A percentile compares a stretch with the other conserved stretches of the same genome.
phyloP scores from a whole-genome alignment of 2,888 invertebrate species.

The Deilephila porcellus region DNA sequence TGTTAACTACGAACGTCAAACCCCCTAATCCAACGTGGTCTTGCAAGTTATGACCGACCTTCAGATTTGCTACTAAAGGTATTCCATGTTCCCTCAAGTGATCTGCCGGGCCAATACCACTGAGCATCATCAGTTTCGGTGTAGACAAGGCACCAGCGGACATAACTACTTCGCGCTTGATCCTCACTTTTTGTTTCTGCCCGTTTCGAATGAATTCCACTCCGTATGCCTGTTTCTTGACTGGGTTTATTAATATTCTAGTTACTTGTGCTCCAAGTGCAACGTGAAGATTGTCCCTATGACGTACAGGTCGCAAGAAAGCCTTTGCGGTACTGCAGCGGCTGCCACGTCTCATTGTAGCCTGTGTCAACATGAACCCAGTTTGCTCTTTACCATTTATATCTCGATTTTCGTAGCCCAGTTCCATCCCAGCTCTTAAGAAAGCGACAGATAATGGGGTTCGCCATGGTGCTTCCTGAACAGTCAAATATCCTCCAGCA shows the following conservation, averaged over 20 bases:
- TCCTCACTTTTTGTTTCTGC: constrained; percentile 86
- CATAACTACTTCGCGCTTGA: constrained; percentile 92
- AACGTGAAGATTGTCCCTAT: constrained; percentile 91
- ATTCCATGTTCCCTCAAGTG: constrained; percentile 90
- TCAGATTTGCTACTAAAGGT: constrained; percentile 89
- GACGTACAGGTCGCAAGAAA: constrained; percentile 92
- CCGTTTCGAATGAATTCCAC: constrained; percentile 90
- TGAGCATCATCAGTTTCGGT: constrained; percentile 95
- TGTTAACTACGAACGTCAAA: constrained; percentile 91
- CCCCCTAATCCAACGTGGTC: constrained; percentile 95
- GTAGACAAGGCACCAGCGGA: constrained; percentile 95
- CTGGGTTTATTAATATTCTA: constrained; percentile 87
- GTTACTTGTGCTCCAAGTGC: constrained; percentile 91
- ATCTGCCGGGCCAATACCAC: constrained; percentile 93
- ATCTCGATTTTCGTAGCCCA: constrained; percentile 92
- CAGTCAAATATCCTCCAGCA: constrained; percentile 92
- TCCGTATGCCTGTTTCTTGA: constrained; percentile 89
- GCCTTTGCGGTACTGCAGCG: constrained; percentile 95
- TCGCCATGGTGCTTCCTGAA: constrained; percentile 93
- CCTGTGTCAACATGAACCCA: constrained; percentile 94
- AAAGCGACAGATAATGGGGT: constrained; percentile 93
- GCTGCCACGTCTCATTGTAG: constrained; percentile 92
- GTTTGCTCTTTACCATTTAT: constrained; percentile 93
- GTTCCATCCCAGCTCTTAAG: constrained; percentile 91
- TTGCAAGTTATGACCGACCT: constrained; percentile 93